Base-by-base conservation (phyloP, 2,113 vertebrate genomes). In the Lycaon pictus region DNA sequence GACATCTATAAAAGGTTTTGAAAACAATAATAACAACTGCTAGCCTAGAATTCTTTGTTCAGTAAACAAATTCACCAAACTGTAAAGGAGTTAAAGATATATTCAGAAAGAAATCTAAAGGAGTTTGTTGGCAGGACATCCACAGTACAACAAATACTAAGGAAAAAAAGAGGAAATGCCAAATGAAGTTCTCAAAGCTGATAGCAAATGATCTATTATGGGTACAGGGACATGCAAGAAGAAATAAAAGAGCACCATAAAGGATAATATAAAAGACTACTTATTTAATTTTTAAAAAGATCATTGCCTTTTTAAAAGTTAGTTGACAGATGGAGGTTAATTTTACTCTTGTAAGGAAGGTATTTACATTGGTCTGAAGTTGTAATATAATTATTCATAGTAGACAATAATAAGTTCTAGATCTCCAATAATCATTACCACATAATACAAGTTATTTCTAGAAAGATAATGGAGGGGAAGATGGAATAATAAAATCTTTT, bases 401-500 rank as follows among this genome's bases (percentile, higher is more conserved):
- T 29, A 23, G 27, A 29, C 12, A 72, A 5, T 80, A 13, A 22
- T 27, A n/a, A 72, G 5, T 76, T 88, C 3, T 22, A 56, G 20
- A 13, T 85, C 19, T 74, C 32, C 55, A 25, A 2, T 43, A 55
- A n/a, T 37, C 35, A 72, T 71, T 90, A 83, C 65, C 48, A 69
- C 19, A 58, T 6, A 56, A 79, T 32, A 20, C 2, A 93, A 95
- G 19, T 55, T 63, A 37, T 35, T 71, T 3, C 15, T 91, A 16
- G 77, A 80, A 65, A 88, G 11, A 23, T 43, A 88, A 37, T 48
- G 8, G 35, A 53, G 51, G n/a, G 56, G 35, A 71, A 95, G 87
- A 27, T 19, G 25, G 17, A 90, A 69, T 23, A 43, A 92, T 82
- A 82, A 92, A 94, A 95, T 92, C 58, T 92, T 37, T 16, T 63